Evolutionary conservation across 1,140 invertebrate genomes (phyloP).

Genomic region (Pomacea maculata): DNA sequence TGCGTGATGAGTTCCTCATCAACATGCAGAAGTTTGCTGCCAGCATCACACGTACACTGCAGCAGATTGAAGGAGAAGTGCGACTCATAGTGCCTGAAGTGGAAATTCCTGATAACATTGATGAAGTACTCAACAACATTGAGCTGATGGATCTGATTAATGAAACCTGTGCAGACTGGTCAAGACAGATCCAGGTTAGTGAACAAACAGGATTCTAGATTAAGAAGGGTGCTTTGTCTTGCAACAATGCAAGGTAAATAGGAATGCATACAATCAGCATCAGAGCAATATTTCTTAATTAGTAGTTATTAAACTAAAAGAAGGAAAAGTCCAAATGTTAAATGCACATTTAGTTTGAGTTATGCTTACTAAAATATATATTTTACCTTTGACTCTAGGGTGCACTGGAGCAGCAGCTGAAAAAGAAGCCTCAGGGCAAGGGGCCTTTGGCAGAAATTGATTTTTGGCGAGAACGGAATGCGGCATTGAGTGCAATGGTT

Average conservation of each 20-base stretch:
- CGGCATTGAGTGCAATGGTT: conserved; percentile 77
- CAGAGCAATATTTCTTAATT: too few species aligned
- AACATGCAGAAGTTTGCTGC: conserved; percentile 67
- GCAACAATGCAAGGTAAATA: too few species aligned
- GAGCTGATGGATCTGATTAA: conserved; percentile 57
- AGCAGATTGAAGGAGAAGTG: conserved; percentile 67
- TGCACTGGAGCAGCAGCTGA: conserved; percentile 61
- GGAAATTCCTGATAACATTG: conserved; percentile 56
- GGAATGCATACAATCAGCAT: too few species aligned
- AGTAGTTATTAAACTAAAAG: too few species aligned
- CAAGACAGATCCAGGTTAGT: conserved; percentile 52
- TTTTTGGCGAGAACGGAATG: conserved; percentile 83
- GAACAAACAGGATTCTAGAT: too few species aligned
- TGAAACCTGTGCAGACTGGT: conserved; percentile 61
- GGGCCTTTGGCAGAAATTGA: conserved; percentile 84
- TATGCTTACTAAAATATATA: neutral
- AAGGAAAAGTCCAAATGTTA: too few species aligned
- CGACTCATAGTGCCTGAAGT: conserved; percentile 64
- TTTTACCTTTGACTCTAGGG: neutral
- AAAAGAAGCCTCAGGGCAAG: conserved; percentile 71
- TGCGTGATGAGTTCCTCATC: conserved; percentile 67
- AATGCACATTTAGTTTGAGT: neutral
- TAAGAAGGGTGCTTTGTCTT: too few species aligned
- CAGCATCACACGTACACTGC: conserved; percentile 64
- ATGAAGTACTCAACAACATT: conserved; percentile 59